Conservation (phyloP, 2,797 vertebrate genomes). For the Emydoidea blandingii region DNA sequence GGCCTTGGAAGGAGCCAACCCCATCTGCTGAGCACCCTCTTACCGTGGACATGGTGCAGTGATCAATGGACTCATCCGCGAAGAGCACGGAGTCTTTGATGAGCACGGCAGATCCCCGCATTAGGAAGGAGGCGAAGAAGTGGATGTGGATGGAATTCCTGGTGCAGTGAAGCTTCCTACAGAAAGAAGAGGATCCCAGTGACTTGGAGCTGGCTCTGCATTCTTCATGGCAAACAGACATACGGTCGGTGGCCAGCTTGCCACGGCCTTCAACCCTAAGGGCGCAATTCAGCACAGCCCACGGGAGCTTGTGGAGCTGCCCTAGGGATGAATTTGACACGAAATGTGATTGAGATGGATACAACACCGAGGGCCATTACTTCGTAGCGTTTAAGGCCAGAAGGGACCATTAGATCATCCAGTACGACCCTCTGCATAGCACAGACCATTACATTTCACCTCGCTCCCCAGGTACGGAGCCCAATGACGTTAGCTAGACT, state of each 20-base stretch:
- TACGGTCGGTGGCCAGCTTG: accelerated
- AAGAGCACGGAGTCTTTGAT: conserved; percentile 89
- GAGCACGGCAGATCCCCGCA: conserved; percentile 88
- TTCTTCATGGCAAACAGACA: background rate
- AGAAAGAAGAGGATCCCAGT: background rate
- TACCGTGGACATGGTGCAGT: conserved; percentile 90
- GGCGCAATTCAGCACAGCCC: background rate
- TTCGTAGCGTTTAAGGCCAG: background rate
- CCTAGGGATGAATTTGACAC: background rate
- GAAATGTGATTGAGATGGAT: background rate
- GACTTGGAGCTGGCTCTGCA: accelerated
- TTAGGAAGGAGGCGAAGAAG: conserved; percentile 89
- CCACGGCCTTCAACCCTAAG: background rate
- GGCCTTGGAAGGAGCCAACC: too few relatives aligned
- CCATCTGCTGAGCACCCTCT: background rate
- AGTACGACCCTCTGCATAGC: background rate
- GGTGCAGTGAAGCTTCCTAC: conserved; percentile 90
- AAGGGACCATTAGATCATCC: background rate
- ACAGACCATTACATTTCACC: background rate
- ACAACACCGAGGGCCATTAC: background rate
- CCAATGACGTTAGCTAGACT: too few relatives aligned
- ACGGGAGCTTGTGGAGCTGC: background rate
- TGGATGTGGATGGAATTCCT: conserved; percentile 93
- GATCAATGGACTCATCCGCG: conserved; percentile 86
- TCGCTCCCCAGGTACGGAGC: background rate